Evolutionary conservation across 2,797 vertebrate genomes (phyloP), one percentile per base, ranked within the genome.

Genomic region (Malurus splendens): DNA sequence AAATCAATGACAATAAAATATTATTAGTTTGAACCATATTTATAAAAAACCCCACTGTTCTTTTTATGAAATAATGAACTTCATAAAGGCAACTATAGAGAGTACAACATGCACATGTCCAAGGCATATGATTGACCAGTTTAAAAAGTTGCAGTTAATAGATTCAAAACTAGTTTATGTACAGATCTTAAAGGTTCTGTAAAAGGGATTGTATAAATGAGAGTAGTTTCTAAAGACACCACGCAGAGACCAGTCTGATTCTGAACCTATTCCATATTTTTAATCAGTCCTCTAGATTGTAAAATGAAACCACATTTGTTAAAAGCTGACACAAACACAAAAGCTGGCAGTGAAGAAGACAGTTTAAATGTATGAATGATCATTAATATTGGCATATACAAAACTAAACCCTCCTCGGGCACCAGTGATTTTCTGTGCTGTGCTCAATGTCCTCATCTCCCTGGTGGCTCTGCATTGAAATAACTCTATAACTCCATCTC

Each of bases 391-490:
- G 72, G 22, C 73, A 72, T 32, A 51, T 7, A 66, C 23, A 81
- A 61, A 83, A 45, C 14, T 30, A n/a, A 83, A 22, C 33, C 64
- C 30, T 64, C 17, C 27, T 11, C 56, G 52, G 48, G n/a, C 18
- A 81, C 14, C 42, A 55, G 15, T 23, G 47, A 19, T 61, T 62
- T 86, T 67, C 57, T 77, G 45, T 30, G 30, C 41, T 65, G 19
- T 48, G 22, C 24, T 89, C 85, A 73, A 66, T 24, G n/a, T 24
- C 32, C 38, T 78, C n/a, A 25, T 89, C 44, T 70, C 81, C 50
- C 77, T 90, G 14, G 5, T 75, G 72, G 80, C 59, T 87, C 79
- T 90, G 82, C 71, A 70, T 27, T 62, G 87, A 87, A 77, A 62
- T 62, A 73, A 75, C 41, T 75, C 66, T 79, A 52, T 33, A 78